Conservation (phyloP, 2,113 vertebrate genomes). For the Paramisgurnus dabryanus region DNA sequence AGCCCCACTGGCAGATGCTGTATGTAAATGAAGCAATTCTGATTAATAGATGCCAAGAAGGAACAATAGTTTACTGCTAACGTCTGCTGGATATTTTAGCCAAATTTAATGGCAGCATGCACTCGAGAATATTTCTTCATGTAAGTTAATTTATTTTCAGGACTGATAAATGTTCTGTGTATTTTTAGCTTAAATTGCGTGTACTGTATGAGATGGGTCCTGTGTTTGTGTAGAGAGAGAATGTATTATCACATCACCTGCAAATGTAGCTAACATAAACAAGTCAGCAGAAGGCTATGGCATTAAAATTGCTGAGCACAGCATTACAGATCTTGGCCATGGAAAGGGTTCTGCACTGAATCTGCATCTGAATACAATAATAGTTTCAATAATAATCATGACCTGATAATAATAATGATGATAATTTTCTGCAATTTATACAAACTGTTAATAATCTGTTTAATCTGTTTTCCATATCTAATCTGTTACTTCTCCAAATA, state of each 20-base stretch:
- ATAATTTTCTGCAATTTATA: background rate
- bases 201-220: background rate
- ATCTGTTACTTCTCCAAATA: background rate
- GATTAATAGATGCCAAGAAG: background rate
- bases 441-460: background rate
- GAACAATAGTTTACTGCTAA: background rate
- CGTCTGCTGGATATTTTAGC: background rate
- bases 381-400: background rate
- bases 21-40: background rate
- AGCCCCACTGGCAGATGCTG: background rate
- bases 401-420: background rate
- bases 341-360: background rate
- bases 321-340: slow-evolving; percentile 4
- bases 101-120: too few relatives aligned
- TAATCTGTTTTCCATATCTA: background rate
- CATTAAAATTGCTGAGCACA: slow-evolving; percentile 12
- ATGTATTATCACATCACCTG: slow-evolving; percentile 32
- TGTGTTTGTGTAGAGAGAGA: background rate
- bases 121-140: too few relatives aligned
- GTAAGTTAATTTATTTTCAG: background rate
- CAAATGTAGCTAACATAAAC: slow-evolving; percentile 42
- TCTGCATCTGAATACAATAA: background rate
- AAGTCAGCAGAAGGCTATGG: slow-evolving; percentile 37
- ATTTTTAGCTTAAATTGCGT: background rate
- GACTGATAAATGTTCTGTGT: background rate